phyloP scores from a whole-genome alignment of 2,797 vertebrate species.

The Arctocebus calabarensis region DNA sequence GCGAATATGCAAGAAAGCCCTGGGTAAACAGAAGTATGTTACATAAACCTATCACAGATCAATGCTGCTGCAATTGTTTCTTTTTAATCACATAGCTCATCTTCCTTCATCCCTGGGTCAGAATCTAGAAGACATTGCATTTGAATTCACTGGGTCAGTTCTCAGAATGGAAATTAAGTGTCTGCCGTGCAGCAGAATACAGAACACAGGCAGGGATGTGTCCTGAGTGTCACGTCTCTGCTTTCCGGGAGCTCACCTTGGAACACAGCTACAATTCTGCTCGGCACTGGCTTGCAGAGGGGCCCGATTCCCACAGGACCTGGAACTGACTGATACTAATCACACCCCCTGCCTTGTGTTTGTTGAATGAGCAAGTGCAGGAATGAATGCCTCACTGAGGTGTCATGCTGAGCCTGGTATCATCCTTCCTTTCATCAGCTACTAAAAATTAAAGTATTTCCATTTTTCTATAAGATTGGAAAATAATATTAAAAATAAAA shows the following conservation, averaged over 20 bases:
- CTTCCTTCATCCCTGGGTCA: not conserved
- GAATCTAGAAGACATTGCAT: not conserved
- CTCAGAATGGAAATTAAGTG: not conserved
- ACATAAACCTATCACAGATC: not conserved
- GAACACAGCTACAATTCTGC: not conserved
- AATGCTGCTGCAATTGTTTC: not conserved
- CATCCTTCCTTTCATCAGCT: slow-evolving; percentile 28
- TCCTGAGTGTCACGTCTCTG: not conserved
- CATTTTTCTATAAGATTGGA: not conserved
- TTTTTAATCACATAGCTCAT: not conserved
- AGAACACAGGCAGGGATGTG: not conserved
- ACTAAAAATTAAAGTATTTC: slow-evolving; percentile 22
- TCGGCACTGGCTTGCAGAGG: not conserved
- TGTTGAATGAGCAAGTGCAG: not conserved
- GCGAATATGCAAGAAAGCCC: not conserved
- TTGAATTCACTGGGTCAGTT: not conserved
- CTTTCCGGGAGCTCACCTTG: not conserved
- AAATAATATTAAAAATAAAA: slow-evolving; percentile 42
- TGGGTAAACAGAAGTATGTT: not conserved
- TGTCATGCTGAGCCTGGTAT: not conserved
- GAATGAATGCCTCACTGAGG: not conserved
- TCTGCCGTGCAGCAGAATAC: not conserved
- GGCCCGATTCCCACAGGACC: not conserved
- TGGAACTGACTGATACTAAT: not conserved
- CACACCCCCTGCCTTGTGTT: not conserved